Evolutionary conservation across 1,140 invertebrate genomes (phyloP), one percentile per base, ranked within the genome.

Genomic region (Zophobas atratus): DNA sequence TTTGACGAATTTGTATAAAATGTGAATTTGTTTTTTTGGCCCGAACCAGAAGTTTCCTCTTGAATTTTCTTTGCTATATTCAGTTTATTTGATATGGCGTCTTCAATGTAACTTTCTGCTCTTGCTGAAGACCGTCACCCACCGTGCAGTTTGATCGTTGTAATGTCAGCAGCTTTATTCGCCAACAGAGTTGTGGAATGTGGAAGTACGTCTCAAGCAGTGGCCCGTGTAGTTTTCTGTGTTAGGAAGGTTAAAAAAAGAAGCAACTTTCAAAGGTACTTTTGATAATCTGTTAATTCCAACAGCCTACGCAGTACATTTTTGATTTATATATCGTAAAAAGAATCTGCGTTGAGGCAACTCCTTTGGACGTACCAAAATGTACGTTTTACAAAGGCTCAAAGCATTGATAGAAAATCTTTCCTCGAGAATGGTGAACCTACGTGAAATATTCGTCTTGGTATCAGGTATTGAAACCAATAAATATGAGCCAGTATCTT

Each of bases 121-220:
- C 81, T 43, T 60, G 70, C 57, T n/a, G 57, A 73, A 1, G 43
- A 75, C 73, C 79, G 77, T 83, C 80, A 84, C 6, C 80, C 80
- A 34, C 78, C 81, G 41, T 80, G 76, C 34, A 76, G 60, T 74
- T 84, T 84, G 6, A 85, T 49, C 20, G 57, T 77, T 32, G 55
- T 76, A 53, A 84, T 76, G 67, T 79, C 75, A 39, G 83, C 84
- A 53, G 81, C 81, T 53, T 77, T 67, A 72, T 84, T 75, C 39
- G 81, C 83, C 20, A 84, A 73, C 5, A 85, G 57, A 8, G 82
- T 81, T 63, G 83, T 81, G 6, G 83, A 85, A 34, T 63, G 83
- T 81, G 6, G 83, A 85, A 34, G 83, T 82, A 41, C 81, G 49
- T 32, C 81, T 78, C 57, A 85, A 82, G 46, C 77, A 78, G 49